A percentile compares a stretch with the other conserved stretches of the same genome.
Evolutionary conservation across 1,140 invertebrate genomes (phyloP).

Genomic region (Pogonus chalceus): DNA sequence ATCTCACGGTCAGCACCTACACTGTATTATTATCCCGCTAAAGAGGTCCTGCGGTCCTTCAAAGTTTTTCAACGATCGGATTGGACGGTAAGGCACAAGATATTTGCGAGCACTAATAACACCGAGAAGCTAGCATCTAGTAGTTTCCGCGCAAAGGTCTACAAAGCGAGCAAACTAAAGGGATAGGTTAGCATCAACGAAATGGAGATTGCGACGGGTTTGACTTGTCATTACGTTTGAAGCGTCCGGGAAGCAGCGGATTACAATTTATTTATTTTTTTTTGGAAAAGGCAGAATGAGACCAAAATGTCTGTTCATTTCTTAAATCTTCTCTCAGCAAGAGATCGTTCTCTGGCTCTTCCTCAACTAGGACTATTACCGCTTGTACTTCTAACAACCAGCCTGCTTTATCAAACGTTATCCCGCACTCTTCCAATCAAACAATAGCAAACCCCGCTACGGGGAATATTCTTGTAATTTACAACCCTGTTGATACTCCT

Average conservation of each 20-base stretch:
- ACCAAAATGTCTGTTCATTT: neutral
- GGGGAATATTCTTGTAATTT: too few relatives aligned
- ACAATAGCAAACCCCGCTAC: too few relatives aligned
- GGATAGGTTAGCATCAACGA: neutral
- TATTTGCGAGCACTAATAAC: too few relatives aligned
- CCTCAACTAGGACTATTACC: neutral
- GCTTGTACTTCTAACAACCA: neutral
- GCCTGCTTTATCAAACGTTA: neutral
- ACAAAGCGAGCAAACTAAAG: neutral
- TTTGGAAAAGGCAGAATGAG: neutral
- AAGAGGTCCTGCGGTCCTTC: too few relatives aligned
- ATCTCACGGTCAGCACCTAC: too few relatives aligned
- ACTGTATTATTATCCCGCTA: too few relatives aligned
- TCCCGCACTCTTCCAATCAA: too few relatives aligned
- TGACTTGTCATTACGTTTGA: neutral
- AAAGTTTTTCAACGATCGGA: too few relatives aligned
- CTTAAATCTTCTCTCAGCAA: neutral
- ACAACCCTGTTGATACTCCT: too few relatives aligned
- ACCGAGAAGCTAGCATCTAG: too few relatives aligned
- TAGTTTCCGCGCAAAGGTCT: too few relatives aligned
- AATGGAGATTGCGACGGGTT: neutral
- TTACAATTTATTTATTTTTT: neutral
- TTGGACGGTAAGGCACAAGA: too few relatives aligned
- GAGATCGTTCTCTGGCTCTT: neutral
- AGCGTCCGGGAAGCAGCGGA: neutral